Evolutionary conservation across 1,140 invertebrate genomes (phyloP).

Genomic region (Lepidurus apus): DNA sequence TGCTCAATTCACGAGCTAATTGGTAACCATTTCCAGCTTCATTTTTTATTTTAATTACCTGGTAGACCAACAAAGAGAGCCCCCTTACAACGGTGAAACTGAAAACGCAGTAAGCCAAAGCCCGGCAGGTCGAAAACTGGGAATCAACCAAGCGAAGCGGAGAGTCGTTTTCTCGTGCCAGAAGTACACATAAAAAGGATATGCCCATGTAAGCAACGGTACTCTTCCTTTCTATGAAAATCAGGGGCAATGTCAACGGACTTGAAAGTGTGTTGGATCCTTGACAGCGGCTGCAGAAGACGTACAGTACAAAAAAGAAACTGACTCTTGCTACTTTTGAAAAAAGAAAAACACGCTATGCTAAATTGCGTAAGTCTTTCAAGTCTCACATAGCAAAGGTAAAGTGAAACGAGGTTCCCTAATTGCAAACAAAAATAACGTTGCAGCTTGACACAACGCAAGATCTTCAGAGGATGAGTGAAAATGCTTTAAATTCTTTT

Average conservation of each 20-base stretch:
- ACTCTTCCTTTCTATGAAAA: constrained; percentile 22
- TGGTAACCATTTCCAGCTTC: neutral
- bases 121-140: neutral
- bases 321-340: neutral
- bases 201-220: neutral
- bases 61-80: neutral
- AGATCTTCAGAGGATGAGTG: neutral
- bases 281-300: neutral
- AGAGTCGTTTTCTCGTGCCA: neutral
- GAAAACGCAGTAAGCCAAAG: too few species aligned
- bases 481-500: neutral
- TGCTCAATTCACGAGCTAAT: neutral
- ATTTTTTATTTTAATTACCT: neutral
- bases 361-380: too few species aligned
- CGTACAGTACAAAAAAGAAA: neutral
- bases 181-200: neutral
- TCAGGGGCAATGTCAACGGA: constrained; percentile 20
- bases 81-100: neutral
- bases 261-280: neutral
- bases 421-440: too few species aligned
- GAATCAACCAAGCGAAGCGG: neutral
- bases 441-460: too few species aligned
- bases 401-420: too few species aligned
- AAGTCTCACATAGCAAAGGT: too few species aligned
- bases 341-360: too few species aligned